Base-by-base conservation (phyloP, 2,797 vertebrate species). In the Cryptoblepharus egeriae region DNA sequence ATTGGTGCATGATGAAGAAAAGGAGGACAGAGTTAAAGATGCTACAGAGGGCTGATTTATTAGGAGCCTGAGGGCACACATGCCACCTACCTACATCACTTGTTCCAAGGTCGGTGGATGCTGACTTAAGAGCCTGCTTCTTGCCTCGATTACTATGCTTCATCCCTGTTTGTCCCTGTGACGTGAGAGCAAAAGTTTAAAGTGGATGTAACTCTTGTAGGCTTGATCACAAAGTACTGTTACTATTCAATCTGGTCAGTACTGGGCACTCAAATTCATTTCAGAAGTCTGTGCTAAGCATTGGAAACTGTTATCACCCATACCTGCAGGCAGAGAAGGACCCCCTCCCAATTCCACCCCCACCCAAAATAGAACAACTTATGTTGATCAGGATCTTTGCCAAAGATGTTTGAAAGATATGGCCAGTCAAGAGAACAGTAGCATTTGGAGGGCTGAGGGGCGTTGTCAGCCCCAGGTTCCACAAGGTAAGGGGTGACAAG, bases 71-170 rank as follows among this genome's bases (percentile, higher is more conserved):
- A 2, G 39, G 1, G n/a, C 8, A 2, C 15, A 63, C 8, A 68
- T 24, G 4, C 5, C 82, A 96, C 98, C 97, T 95, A 97, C 98
- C 98, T 88, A 98, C 96, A 16, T 99, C 98, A 74, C 97, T 97
- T 4, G 97, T 98, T 86, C 98, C 98, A 26, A 99, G 96, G 94
- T 99, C 98, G 61, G 98, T 99, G 37, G 98, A 99, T 60, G 97
- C 97, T 26, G 98, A 99, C 91, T 99, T 99, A 77, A 99, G 97
- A 52, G 98, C 97, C 93, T 98, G 98, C 84, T 97, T 97, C 90
- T 98, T 99, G 91, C 96, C 97, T 75, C 98, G 93, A 83, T 97
- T 96, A 22, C 97, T 97, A 0, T 98, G 98, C 87, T 99, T 99
- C 94, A 99, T 96, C 77, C 97, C 97, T 74, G 95, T 97, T 94